Percentiles rank a stretch among this genome's conserved stretches.
Conservation (phyloP, 1,140 invertebrate genomes). For the Zaprionus nigranus region DNA sequence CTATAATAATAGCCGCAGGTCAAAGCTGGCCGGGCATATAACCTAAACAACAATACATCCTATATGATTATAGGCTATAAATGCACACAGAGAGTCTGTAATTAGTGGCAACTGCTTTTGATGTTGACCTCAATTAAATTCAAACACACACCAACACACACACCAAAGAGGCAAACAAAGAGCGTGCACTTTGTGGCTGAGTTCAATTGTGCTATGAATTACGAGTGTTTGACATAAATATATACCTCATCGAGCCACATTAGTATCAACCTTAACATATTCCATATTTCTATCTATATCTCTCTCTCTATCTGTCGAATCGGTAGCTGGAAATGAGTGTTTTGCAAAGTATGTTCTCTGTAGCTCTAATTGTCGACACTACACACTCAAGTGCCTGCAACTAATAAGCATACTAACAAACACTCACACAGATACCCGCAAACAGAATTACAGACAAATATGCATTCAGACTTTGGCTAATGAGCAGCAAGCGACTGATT, state of each 20-base stretch:
- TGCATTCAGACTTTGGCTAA: constrained; percentile 1
- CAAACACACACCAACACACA: constrained; percentile 3
- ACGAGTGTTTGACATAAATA: constrained; percentile 5
- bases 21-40: constrained; percentile 18
- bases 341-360: constrained; percentile 10
- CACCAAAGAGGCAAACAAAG: constrained; percentile 4
- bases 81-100: constrained; percentile 43
- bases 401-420: constrained; percentile 51
- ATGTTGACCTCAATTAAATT: constrained; percentile 71
- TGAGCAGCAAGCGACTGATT: constrained; percentile 4
- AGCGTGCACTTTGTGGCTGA: constrained; percentile 28
- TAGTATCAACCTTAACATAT: neutral
- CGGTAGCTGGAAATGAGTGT: neutral
- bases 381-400: constrained; percentile 38
- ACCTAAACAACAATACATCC: constrained; percentile 13
- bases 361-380: constrained; percentile 24
- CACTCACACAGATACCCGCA: constrained; percentile 9
- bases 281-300: neutral
- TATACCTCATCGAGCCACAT: constrained; percentile 19
- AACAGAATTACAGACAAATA: neutral
- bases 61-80: constrained; percentile 30
- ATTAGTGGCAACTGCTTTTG: constrained; percentile 67
- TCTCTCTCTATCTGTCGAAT: neutral
- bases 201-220: constrained; percentile 12
- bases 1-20: constrained; percentile 26